Evolutionary conservation across 2,113 vertebrate genomes (phyloP).

Genomic region (Ceyx margarethae): DNA sequence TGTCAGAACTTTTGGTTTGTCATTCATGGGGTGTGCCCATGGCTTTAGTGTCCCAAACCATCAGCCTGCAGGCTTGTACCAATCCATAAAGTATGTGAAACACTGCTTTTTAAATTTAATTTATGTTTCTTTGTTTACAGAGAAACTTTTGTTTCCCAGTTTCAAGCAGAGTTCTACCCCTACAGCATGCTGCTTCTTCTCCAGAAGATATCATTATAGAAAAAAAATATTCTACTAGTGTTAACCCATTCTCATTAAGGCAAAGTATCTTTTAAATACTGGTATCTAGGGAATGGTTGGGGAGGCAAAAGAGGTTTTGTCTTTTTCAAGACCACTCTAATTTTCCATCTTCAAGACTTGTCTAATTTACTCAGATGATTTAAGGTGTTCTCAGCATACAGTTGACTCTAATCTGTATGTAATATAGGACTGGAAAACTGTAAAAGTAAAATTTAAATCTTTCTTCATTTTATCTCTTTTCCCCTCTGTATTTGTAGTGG

Average conservation of each 20-base stretch:
- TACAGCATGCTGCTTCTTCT: background rate
- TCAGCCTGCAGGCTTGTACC: background rate
- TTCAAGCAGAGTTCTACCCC: background rate
- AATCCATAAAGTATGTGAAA: conserved; percentile 17
- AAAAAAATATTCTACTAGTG: background rate
- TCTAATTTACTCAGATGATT: background rate
- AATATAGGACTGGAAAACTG: background rate
- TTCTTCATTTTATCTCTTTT: background rate
- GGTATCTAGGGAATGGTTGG: background rate
- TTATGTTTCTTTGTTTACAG: conserved; percentile 30
- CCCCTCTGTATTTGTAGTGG: background rate
- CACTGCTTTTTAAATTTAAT: background rate
- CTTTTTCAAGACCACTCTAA: background rate
- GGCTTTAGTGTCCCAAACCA: background rate
- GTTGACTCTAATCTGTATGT: background rate
- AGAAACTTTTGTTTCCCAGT: background rate
- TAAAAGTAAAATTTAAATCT: background rate
- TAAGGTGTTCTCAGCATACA: background rate
- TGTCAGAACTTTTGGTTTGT: background rate
- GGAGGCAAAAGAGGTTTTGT: background rate
- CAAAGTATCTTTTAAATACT: background rate
- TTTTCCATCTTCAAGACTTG: background rate
- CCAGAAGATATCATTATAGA: background rate
- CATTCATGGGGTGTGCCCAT: background rate
- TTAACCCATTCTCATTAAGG: background rate